Evolutionary conservation across 2,797 vertebrate species (phyloP).

Genomic region (Buceros bicornis): DNA sequence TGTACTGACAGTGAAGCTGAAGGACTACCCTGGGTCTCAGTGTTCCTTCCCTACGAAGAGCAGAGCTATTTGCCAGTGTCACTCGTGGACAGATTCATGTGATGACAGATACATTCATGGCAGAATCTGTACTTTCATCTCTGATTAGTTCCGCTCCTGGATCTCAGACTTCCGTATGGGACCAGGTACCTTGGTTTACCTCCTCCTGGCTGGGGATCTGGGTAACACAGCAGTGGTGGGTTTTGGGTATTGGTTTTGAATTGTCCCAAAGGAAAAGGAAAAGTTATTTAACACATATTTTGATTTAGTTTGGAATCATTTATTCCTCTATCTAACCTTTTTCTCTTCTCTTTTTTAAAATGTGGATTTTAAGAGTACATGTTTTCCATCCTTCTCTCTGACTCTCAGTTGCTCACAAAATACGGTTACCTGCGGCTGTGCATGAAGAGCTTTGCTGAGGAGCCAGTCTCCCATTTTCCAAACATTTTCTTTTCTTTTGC

Average conservation of each 20-base stretch:
- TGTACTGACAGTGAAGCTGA: not conserved
- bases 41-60: not conserved
- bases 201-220: not conserved
- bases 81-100: not conserved
- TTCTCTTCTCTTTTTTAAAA: not conserved
- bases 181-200: not conserved
- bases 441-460: not conserved
- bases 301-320: not conserved
- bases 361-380: not conserved
- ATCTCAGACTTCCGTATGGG: not conserved
- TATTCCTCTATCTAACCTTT: not conserved
- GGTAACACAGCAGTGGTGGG: rapidly evolving
- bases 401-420: not conserved
- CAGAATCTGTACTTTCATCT: not conserved
- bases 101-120: not conserved
- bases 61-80: not conserved
- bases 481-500: not conserved
- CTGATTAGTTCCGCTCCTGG: not conserved
- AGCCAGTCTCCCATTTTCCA: not conserved
- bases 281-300: not conserved
- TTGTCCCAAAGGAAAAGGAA: not conserved
- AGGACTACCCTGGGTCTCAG: rapidly evolving
- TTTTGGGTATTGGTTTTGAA: not conserved
- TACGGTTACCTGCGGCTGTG: not conserved
- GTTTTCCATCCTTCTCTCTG: not conserved